Evolutionary conservation across 2,888 invertebrate genomes (phyloP).

Genomic region (Eulithis testata): DNA sequence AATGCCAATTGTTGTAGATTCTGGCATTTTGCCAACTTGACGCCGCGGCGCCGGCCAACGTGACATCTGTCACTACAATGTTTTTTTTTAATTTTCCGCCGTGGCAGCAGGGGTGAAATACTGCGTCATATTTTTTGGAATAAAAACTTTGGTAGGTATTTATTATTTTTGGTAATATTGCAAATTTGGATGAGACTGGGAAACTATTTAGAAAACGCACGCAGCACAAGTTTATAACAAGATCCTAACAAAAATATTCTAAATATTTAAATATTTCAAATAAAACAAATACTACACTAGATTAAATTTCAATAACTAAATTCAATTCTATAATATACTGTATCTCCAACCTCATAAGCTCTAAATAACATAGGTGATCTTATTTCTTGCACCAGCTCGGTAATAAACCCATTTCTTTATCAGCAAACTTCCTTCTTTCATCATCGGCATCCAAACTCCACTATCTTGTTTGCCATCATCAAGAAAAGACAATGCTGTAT

Average conservation of each 20-base stretch:
- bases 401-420: constrained; percentile 37
- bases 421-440: constrained; percentile 42
- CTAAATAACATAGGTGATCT: not conserved
- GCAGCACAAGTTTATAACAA: too few relatives aligned
- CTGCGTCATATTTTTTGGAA: constrained; percentile 23
- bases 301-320: too few relatives aligned
- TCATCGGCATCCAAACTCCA: constrained; percentile 45
- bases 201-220: too few relatives aligned
- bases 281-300: too few relatives aligned
- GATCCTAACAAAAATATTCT: too few relatives aligned
- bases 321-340: too few relatives aligned
- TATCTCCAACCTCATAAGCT: not conserved
- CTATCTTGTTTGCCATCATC: constrained; percentile 64
- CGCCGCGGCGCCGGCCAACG: constrained; percentile 41
- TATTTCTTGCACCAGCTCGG: constrained; percentile 14
- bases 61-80: constrained; percentile 56
- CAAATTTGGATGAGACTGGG: too few relatives aligned
- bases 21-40: constrained; percentile 53
- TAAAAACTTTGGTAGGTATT: constrained; percentile 21
- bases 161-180: too few relatives aligned
- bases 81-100: constrained; percentile 43
- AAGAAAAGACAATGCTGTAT: constrained; percentile 72
- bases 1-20: constrained; percentile 51
- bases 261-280: too few relatives aligned
- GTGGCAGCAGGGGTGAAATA: constrained; percentile 39